A percentile compares a stretch with the other conserved stretches of the same genome.
Evolutionary conservation across 1,140 invertebrate genomes (phyloP).

Genomic region (Caenorhabditis tropicalis): DNA sequence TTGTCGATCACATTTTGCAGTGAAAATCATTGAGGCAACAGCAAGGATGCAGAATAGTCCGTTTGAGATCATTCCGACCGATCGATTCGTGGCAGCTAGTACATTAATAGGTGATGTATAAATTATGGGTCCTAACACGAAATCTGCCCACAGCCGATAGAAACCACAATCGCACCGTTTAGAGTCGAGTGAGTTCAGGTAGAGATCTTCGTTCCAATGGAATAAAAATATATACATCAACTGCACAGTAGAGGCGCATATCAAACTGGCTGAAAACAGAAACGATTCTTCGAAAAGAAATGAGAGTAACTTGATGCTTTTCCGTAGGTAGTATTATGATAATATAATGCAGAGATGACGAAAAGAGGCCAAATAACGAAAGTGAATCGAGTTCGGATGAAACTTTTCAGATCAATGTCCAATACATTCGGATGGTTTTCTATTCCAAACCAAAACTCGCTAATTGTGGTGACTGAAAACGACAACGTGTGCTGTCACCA

Average conservation of each 20-base stretch:
- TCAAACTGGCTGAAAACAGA: background rate
- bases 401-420: constrained; percentile 48
- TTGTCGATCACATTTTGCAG: constrained; percentile 9
- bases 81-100: background rate
- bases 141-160: constrained; percentile 37
- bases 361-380: constrained; percentile 39
- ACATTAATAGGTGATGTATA: constrained; percentile 15
- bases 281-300: background rate
- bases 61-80: background rate
- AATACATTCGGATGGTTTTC: constrained; percentile 26
- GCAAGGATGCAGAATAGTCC: background rate
- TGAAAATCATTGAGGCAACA: background rate
- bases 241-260: background rate
- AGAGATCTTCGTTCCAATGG: constrained; percentile 46
- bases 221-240: constrained; percentile 25
- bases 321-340: background rate
- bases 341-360: constrained; percentile 10
- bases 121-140: constrained; percentile 36
- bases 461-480: constrained; percentile 32
- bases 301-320: background rate
- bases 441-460: constrained; percentile 43
- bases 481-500: too few relatives aligned
- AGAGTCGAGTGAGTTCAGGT: constrained; percentile 31
- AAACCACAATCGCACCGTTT: constrained; percentile 6
- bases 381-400: background rate